Evolutionary conservation across 2,888 invertebrate species (phyloP), one percentile per base, ranked within the genome.

Genomic region (Petrolisthes manimaculis): DNA sequence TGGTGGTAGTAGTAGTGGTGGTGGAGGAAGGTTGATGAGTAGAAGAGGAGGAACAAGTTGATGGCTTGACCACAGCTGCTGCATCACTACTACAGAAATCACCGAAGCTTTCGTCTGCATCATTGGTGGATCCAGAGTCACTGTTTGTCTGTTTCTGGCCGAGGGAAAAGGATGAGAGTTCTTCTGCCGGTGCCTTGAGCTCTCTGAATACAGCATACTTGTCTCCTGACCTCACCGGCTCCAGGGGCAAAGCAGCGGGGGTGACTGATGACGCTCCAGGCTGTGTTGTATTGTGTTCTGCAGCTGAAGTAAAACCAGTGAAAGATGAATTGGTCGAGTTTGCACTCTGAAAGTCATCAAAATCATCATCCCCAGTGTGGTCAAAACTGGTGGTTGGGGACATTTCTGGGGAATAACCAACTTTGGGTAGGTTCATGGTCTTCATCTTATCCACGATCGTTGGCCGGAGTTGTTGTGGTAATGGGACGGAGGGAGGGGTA

Each of bases 291-390:
- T 18, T n/a, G 21, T 8, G 74, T 18, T 67, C 67, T 3, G 14
- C 67, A 8, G 37, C 51, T 14, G 77, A 77, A 37, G 51, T 12
- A 21, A 24, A 21, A 12, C 51, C 53, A 9, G 53, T 77, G 51
- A 53, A 51, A 14, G 77, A 9, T 14, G 61, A 37, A 8, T 24
- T 14, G 1, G 18, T 51, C 4, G 24, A 61, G 24, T 53, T 51
- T 12, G 89, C 89, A 78, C 89, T 89, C 77, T 89, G 89, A 61
- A 89, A 89, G n/a, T 88, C 88, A 81, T 89, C 89, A 84, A 89
- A 89, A 21, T 89, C 89, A 81, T 90, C 90, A 85, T 90, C 88
- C 37, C 71, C 79, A 5, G 88, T 74, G 51, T 90, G 85, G 18
- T 90, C 90, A 81, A 85, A 89, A 74, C 89, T 89, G 3, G 79